Base-by-base conservation (phyloP, 2,797 vertebrate species). In the Ctenochaetus hawaiiensis region DNA sequence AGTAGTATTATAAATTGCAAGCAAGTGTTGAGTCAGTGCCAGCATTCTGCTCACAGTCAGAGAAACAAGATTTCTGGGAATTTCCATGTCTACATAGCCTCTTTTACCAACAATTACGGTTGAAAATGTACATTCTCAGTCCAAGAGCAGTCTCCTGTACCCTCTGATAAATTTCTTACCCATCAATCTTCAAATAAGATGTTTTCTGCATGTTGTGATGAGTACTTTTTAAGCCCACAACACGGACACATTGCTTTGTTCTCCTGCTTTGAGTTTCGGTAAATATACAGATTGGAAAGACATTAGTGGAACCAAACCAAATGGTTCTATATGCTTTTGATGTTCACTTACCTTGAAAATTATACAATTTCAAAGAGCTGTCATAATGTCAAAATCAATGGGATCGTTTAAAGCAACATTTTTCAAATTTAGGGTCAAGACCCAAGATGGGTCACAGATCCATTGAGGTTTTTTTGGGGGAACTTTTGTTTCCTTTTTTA, bases 21-120 rank as follows among this genome's bases (percentile, higher is more conserved):
- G 72, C 61, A 77, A 78, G 78, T 70, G 76, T 80, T 86, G 87
- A 75, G 80, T 72, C 56, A 65, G 76, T 41, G 85, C 85, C 89
- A 91, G 79, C 68, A 72, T 80, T 90, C 87, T 92, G 89, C 72
- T 89, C 72, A 85, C 67, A 80, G 89, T 93, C 88, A 90, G 51
- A 63, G 37, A 30, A 82, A 58, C 41, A 67, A 43, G 47, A 83
- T 90, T 92, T 91, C 87, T 85, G 88, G 87, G 90, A 92, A 92
- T 41, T 79, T 82, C 71, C 85, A 73, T 60, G 66, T 85, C 76
- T 67, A 76, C 53, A 68, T 52, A 47, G 56, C 34, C 45, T 83
- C 76, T 72, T 82, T 83, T 68, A 81, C 62, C 63, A 86, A 80
- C 58, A 86, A 82, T 87, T 86, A 84, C 26, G 1, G 16, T 56